Evolutionary conservation across 2,113 vertebrate species (phyloP), one percentile per base, ranked within the genome.

Genomic region (Cheilinus undulatus): DNA sequence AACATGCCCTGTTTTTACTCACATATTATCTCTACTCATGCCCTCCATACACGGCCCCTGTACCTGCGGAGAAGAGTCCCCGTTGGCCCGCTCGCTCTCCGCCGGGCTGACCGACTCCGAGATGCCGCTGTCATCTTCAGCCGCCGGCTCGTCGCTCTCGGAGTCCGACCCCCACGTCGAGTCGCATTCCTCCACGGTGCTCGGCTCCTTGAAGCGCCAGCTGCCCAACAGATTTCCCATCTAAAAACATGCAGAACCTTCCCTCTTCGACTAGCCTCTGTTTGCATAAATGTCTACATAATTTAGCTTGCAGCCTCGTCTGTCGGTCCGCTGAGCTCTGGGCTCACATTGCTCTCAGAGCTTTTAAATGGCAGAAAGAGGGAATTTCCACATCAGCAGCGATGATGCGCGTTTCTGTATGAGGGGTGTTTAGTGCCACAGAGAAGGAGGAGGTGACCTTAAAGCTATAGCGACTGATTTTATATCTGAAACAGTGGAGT

Each of bases 161-260:
- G 94, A 94, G 90, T 94, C 93, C 71, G 92, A 93, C 51, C 91
- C 93, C 94, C 94, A 94, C 69, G 94, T 94, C 86, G 94, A 95
- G 92, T 94, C 94, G 83, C 94, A 95, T 88, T 94, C 94, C 91
- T 94, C 94, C 64, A 95, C 90, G 52, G 92, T 93, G 86, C 92
- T 93, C 76, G 94, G 94, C 91, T 95, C 94, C 92, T 88, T 94
- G 79, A 89, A 89, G 46, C 93, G 91, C 94, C 89, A 92, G 82
- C 86, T 88, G 73, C 88, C 92, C 92, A 92, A 76, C 91, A 94
- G 88, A 76, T 95, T 95, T 90, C 94, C 94, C 94, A 95, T 95
- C 83, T 80, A 93, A 84, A 48, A 53, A 67, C 62, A 50, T 50
- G 73, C 89, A 73, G 28, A 58, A 5, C 45, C 53, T 0, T 52